Evolutionary conservation across 1,140 invertebrate genomes (phyloP), one percentile per base, ranked within the genome.

Genomic region (Temnothorax nylanderi): DNA sequence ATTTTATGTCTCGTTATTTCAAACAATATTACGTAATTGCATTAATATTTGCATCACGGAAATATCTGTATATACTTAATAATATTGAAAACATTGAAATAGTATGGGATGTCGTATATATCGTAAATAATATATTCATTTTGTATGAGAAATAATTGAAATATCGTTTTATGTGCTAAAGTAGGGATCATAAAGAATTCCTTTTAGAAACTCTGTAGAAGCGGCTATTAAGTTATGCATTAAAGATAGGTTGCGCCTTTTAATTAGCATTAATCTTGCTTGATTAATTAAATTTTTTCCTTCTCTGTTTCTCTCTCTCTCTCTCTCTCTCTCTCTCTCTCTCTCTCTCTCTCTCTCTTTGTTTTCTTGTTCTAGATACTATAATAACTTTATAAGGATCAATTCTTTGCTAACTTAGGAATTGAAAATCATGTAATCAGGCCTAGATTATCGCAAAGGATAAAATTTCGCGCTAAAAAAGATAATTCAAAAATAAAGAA

Each of bases 201-300:
- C 64, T 67, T 67, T 67, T 67, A 67, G 37, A 67, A 67, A 44
- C n/a, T 44, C 34, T 67, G 37, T 67, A 67, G n/a, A 44, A 67
- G 64, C 64, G 18, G 37, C n/a, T 67, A 67, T 67, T 67, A 67
- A 67, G n/a, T 67, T 67, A 67, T 44, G 37, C n/a, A 67, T 67
- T 67, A 67, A 67, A 67, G n/a, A 65, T 65, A 65, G 34, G 34
- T 44, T 67, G 64, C 37, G 37, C 10, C 37, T 67, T 67, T 21
- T 67, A 44, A 67, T 67, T 67, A 67, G 64, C 37, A n/a, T 67
- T 67, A 44, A 21, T 67, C 64, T 67, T 65, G 62, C 64, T 67
- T 65, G 62, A 65, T 65, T 67, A 67, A 67, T 67, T 67, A 67
- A 67, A 67, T 67, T 67, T 67, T 64, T 67, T 41, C 4, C 5